phyloP scores from a whole-genome alignment of 2,113 vertebrate genomes.

The Chunga burmeisteri region DNA sequence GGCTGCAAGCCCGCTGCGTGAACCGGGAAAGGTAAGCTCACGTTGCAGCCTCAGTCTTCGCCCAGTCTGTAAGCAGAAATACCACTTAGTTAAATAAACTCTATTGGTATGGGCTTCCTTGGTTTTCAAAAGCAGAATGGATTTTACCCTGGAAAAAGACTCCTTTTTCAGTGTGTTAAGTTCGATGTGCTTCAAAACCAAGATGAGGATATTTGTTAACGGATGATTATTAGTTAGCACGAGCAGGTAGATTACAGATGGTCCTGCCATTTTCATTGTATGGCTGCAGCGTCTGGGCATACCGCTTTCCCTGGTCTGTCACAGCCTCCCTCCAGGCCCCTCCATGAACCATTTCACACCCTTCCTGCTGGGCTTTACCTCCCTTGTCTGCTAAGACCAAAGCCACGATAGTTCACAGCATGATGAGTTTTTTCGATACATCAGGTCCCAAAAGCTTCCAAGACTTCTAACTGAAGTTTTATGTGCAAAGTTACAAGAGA shows the following conservation, averaged over 20 bases:
- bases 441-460: background rate
- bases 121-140: background rate
- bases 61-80: background rate
- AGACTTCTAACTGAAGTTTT: background rate
- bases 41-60: background rate
- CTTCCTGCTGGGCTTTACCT: background rate
- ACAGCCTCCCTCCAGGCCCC: background rate
- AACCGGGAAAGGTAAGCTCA: background rate
- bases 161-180: background rate
- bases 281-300: background rate
- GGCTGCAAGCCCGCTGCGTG: background rate
- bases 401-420: background rate
- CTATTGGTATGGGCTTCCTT: background rate
- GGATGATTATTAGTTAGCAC: background rate
- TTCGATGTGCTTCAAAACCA: background rate
- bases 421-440: background rate
- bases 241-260: background rate
- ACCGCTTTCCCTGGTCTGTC: background rate
- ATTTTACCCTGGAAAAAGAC: background rate
- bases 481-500: background rate
- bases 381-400: background rate
- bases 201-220: background rate
- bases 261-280: background rate
- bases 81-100: background rate
- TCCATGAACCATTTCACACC: background rate